These are phyloP conservation scores for Crotalus tigris DNA, from an alignment of 2,113 vertebrate species.

Conservation along the genomic window DNA sequence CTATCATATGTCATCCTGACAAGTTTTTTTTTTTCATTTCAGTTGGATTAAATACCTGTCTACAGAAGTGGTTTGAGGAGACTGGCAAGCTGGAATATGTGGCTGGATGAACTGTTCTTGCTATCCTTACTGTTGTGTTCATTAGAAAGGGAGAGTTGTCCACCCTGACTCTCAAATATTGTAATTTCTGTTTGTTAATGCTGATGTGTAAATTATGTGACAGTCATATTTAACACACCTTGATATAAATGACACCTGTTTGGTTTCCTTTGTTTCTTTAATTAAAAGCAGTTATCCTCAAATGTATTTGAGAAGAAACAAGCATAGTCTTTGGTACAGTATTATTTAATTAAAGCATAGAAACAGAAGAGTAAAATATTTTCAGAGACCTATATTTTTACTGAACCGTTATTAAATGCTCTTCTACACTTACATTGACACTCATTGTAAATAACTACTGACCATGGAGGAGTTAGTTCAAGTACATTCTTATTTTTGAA, in stretches of 20 bases:
- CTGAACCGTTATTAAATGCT: not conserved
- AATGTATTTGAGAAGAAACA: not conserved
- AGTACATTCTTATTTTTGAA: not conserved
- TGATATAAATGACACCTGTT: too few relatives aligned
- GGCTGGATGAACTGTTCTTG: not conserved
- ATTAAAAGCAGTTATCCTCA: not conserved
- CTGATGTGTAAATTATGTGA: not conserved
- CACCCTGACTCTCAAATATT: not conserved
- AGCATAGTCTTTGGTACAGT: not conserved
- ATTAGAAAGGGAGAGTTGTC: not conserved
- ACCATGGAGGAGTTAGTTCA: not conserved
- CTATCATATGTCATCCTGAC: not conserved
- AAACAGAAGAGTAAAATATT: not conserved
- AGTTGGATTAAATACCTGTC: not conserved
- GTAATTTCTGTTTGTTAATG: not conserved
- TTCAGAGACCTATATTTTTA: not conserved
- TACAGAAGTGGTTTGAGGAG: not conserved
- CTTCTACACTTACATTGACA: not conserved
- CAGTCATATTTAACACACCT: not conserved
- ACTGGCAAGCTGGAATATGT: not conserved
- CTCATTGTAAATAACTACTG: not conserved
- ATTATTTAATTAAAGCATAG: not conserved
- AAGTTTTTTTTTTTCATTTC: not conserved
- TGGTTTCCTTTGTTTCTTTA: not conserved
- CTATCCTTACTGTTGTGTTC: not conserved